Conservation (phyloP, 1,140 invertebrate genomes). For the Apis dorsata region DNA sequence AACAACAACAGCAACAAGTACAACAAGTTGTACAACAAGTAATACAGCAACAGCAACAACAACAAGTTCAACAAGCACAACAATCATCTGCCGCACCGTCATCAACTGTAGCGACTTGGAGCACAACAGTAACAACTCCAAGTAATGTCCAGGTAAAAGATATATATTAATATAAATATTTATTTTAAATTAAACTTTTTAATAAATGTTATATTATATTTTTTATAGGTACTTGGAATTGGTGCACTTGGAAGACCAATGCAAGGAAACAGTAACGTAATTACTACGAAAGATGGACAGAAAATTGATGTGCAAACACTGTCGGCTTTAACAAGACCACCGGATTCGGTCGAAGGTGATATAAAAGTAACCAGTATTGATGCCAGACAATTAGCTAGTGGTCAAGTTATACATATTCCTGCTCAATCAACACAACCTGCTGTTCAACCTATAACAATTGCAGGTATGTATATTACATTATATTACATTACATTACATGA, state of each 20-base stretch:
- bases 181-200: not conserved
- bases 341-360: slow-evolving; percentile 71
- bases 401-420: slow-evolving; percentile 79
- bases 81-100: slow-evolving; percentile 78
- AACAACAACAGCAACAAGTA: slow-evolving; percentile 74
- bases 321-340: slow-evolving; percentile 71
- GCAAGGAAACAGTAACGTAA: slow-evolving; percentile 64
- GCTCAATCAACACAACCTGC: slow-evolving; percentile 73
- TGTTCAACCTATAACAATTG: slow-evolving; percentile 83
- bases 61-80: slow-evolving; percentile 80
- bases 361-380: slow-evolving; percentile 78
- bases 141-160: slow-evolving; percentile 75
- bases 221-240: slow-evolving; percentile 75
- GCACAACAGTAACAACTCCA: slow-evolving; percentile 71
- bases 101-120: slow-evolving; percentile 76
- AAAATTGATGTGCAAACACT: slow-evolving; percentile 77
- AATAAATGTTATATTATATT: slow-evolving; percentile 1
- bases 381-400: slow-evolving; percentile 75
- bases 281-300: slow-evolving; percentile 78
- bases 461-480: slow-evolving; percentile 68
- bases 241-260: slow-evolving; percentile 71
- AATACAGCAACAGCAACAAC: slow-evolving; percentile 77
- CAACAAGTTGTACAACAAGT: slow-evolving; percentile 71
- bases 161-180: not conserved
- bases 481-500: too few relatives aligned